Conservation (phyloP, 2,113 vertebrate species). For the Hassar affinis region DNA sequence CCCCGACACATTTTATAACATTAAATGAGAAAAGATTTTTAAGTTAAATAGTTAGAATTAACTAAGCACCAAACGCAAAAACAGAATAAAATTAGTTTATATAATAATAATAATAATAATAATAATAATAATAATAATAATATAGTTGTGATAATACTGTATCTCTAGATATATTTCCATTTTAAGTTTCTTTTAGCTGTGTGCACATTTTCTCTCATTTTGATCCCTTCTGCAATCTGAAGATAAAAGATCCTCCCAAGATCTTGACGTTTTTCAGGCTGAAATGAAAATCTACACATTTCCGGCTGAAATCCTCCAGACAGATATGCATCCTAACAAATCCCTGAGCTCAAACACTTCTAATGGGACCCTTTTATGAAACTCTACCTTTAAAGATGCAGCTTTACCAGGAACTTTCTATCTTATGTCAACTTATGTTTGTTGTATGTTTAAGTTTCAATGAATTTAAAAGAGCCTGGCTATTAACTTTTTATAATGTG, state of each 20-base stretch:
- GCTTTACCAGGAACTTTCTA: background rate
- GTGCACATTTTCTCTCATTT: no score
- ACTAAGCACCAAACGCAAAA: background rate
- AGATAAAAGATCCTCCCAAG: background rate
- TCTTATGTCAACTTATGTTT: background rate
- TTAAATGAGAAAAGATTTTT: no score
- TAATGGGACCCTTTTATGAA: background rate
- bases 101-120: background rate
- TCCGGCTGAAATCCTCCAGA: background rate
- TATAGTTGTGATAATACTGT: background rate
- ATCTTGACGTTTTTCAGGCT: background rate
- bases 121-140: background rate
- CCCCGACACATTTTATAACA: background rate
- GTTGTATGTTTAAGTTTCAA: background rate
- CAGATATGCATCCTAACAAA: background rate
- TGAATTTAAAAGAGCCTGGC: no score
- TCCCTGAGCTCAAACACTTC: background rate
- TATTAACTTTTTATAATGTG: background rate
- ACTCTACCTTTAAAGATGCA: background rate
- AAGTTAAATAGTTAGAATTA: background rate
- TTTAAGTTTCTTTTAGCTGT: no score
- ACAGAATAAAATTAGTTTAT: background rate
- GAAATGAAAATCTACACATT: background rate
- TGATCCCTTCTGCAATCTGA: background rate
- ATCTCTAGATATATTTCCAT: no score